Base-by-base conservation (phyloP, 2,888 invertebrate species). In the Lasioglossum zephyrum region DNA sequence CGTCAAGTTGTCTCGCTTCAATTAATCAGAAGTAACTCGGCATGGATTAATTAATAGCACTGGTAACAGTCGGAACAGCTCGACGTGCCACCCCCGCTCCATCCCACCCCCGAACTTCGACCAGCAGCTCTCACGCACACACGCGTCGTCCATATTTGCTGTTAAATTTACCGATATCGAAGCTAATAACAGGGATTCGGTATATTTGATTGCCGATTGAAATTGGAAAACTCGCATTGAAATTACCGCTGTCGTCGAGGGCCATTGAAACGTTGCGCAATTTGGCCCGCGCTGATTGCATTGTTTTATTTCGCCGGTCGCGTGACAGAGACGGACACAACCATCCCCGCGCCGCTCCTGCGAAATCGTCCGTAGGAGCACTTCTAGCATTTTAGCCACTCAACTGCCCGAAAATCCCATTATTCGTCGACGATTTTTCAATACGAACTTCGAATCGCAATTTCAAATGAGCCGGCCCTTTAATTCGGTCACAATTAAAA, bases 21-120 rank as follows among this genome's bases (percentile, higher is more conserved):
- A 81, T 63, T 49, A 44, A 44, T 44, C 53, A 49, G 72, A 82
- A 76, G 76, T 69, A 57, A 78, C 69, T 9, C 36, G 73, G 44
- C 47, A 22, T 36, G 69, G 70, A 76, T 79, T 77, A 82, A 81
- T 81, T 80, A 85, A 85, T 73, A 80, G 77, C 18, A 22, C n/a
- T 47, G 13, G 44, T 75, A 60, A 70, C 60, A 49, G n/a, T 16
- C 75, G 66, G 22, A 63, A 63, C 63, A 31, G 26, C 26, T 11
- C 63, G 63, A 63, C 63, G 63, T 31, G 26, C 63, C 60, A 26
- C 13, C 60, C n/a, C 3, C 8, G 2, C 2, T 41, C 9, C 16
- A 31, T 31, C 74, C 16, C 66, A 8, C 22, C 22, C 22, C 3
- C 53, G 53, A 9, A n/a, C n/a, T 22, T 9, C n/a, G 53, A n/a